phyloP scores from a whole-genome alignment of 2,888 invertebrate genomes.

The Oxyteleia sp. region DNA sequence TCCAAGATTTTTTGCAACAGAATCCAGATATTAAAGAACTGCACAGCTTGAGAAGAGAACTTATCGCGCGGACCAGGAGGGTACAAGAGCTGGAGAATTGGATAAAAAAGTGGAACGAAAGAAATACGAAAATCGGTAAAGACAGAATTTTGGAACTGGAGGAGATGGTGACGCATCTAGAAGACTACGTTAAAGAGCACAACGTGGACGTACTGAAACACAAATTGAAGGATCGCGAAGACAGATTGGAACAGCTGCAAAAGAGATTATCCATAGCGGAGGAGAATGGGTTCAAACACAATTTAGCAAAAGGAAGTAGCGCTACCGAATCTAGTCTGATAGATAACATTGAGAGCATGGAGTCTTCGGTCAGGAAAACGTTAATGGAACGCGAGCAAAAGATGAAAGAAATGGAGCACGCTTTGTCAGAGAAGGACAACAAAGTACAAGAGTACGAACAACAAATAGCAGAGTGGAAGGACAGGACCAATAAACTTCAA shows the following conservation, averaged over 20 bases:
- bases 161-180: no score
- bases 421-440: slow-evolving; percentile 80
- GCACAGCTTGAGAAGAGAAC: no score
- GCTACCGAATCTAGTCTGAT: slow-evolving; percentile 21
- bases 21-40: slow-evolving; percentile 88
- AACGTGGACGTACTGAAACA: slow-evolving; percentile 82
- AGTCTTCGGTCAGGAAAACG: slow-evolving; percentile 42
- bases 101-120: no score
- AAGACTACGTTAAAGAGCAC: no score
- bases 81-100: no score
- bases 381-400: slow-evolving; percentile 76
- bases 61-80: no score
- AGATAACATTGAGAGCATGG: slow-evolving; percentile 30
- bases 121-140: no score
- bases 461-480: slow-evolving; percentile 78
- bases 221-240: slow-evolving; percentile 82
- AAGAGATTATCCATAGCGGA: slow-evolving; percentile 65
- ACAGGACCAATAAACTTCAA: slow-evolving; percentile 75
- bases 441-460: slow-evolving; percentile 80
- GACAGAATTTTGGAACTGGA: no score
- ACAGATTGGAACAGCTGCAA: slow-evolving; percentile 81
- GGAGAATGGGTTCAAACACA: slow-evolving; percentile 33
- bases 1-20: slow-evolving; percentile 88
- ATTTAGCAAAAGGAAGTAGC: slow-evolving; percentile 3
- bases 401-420: slow-evolving; percentile 81